phyloP scores from a whole-genome alignment of 2,113 vertebrate species.

The Eolophus roseicapilla region DNA sequence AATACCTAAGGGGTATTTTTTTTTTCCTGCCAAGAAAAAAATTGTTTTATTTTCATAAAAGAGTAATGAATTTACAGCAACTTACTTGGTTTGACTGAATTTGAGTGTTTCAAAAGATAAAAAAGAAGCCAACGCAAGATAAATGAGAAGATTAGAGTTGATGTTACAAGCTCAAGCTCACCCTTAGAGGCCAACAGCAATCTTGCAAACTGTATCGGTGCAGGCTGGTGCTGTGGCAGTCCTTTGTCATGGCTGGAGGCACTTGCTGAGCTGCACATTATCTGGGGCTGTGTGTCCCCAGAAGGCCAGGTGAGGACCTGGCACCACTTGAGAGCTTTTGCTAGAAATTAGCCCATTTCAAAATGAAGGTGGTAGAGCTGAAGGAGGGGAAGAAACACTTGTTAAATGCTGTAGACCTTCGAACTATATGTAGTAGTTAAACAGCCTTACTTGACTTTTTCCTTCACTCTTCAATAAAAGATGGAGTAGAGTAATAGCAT shows the following conservation, averaged over 20 bases:
- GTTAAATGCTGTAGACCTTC: neutral
- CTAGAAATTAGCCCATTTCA: neutral
- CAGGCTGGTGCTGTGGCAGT: neutral
- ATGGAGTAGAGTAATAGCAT: neutral
- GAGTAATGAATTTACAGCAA: neutral
- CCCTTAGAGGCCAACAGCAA: neutral
- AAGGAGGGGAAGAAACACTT: neutral
- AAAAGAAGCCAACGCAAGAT: neutral
- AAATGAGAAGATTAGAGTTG: neutral
- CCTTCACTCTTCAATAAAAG: neutral
- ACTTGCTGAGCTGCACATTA: neutral
- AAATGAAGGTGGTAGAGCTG: neutral
- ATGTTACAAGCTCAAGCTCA: neutral
- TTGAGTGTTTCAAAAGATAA: neutral
- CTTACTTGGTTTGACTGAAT: neutral
- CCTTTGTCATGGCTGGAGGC: neutral
- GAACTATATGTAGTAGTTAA: neutral
- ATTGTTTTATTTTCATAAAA: neutral
- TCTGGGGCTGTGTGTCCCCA: neutral
- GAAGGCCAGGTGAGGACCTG: neutral
- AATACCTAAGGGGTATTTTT: neutral
- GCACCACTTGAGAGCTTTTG: neutral
- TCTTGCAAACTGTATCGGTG: accelerated
- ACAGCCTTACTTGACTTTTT: neutral
- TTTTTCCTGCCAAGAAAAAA: neutral